Evolutionary conservation across 2,888 invertebrate species (phyloP), one percentile per base, ranked within the genome.

Genomic region (Hofmannophila pseudospretella): DNA sequence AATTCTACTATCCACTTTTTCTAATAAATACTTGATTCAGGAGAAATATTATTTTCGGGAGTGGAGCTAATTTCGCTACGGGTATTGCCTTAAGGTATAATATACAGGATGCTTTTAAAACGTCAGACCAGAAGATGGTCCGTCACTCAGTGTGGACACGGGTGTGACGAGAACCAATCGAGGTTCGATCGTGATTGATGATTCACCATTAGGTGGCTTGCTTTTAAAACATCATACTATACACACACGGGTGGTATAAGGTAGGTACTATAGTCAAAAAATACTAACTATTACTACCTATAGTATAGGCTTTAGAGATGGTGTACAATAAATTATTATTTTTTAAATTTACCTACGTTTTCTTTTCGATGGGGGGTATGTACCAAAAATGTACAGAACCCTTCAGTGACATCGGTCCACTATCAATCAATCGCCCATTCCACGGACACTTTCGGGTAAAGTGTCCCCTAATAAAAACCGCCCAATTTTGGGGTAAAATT

Each of bases 341-440:
- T n/a, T n/a, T n/a, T n/a, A n/a, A n/a, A n/a, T n/a, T n/a, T n/a
- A n/a, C n/a, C n/a, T n/a, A n/a, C n/a, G n/a, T n/a, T n/a, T n/a
- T n/a, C n/a, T n/a, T n/a, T n/a, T n/a, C n/a, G n/a, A n/a, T n/a
- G n/a, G n/a, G n/a, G n/a, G n/a, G n/a, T n/a, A n/a, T n/a, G n/a
- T 27, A 27, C 27, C 4, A 10, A 11, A 11, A 5, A 11, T 27
- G 7, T 11, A 27, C 7, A 11, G 11, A 11, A 27, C 10, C 11
- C 7, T 10, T 11, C 2, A 11, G 7, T 10, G 11, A 27, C 5
- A 27, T 27, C 7, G 27, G 12, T 44, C 43, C 45, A 50, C 58
- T 57, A 66, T 67, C 69, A 58, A 74, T 74, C 74, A 68, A 75
- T 72, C 75, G 58, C 32, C 42, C 44, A 3, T 5, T 46, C 42